A percentile compares a stretch with the other conserved stretches of the same genome.
phyloP scores from a whole-genome alignment of 92 coral and sea anemone species.

The Siderastrea radians region DNA sequence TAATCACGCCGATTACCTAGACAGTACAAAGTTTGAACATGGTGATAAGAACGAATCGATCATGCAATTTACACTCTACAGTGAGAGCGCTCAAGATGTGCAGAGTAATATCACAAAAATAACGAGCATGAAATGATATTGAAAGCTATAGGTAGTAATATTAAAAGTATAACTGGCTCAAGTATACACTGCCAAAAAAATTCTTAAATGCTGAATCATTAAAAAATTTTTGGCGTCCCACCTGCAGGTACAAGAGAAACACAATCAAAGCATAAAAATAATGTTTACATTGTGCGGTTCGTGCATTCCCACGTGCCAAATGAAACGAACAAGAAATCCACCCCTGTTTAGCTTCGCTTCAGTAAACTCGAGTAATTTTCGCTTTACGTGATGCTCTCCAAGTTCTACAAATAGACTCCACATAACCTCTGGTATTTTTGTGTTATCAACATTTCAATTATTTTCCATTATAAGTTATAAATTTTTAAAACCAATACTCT shows the following conservation, averaged over 20 bases:
- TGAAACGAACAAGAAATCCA: slow-evolving; percentile 38
- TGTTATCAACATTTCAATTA: slow-evolving; percentile 80
- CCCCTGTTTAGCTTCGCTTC: slow-evolving; percentile 26
- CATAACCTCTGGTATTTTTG: slow-evolving; percentile 13
- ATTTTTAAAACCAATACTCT: slow-evolving; percentile 75
- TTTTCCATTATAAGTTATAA: slow-evolving; percentile 71
- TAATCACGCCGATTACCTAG: slow-evolving; percentile 89
- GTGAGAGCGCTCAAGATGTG: slow-evolving; percentile 55
- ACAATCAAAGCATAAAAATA: slow-evolving; percentile 30
- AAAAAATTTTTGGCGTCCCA: slow-evolving; percentile 45
- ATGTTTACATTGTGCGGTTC: slow-evolving; percentile 50
- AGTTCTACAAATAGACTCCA: slow-evolving; percentile 18
- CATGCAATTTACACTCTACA: slow-evolving; percentile 86
- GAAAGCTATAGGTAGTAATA: slow-evolving; percentile 31
- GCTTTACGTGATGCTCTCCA: slow-evolving; percentile 38
- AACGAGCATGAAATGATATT: slow-evolving; percentile 31
- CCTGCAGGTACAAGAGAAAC: slow-evolving; percentile 36
- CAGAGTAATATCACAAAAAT: slow-evolving; percentile 6
- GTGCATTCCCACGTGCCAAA: slow-evolving; percentile 38
- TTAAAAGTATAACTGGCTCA: slow-evolving; percentile 10
- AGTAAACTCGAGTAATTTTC: neutral
- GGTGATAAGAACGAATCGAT: slow-evolving; percentile 84
- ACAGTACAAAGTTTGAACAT: slow-evolving; percentile 77
- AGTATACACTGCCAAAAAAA: neutral
- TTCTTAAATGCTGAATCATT: slow-evolving; percentile 56